A percentile compares a stretch with the other conserved stretches of the same genome.
Conservation (phyloP, 2,113 vertebrate genomes). For the Odocoileus hemionus region DNA sequence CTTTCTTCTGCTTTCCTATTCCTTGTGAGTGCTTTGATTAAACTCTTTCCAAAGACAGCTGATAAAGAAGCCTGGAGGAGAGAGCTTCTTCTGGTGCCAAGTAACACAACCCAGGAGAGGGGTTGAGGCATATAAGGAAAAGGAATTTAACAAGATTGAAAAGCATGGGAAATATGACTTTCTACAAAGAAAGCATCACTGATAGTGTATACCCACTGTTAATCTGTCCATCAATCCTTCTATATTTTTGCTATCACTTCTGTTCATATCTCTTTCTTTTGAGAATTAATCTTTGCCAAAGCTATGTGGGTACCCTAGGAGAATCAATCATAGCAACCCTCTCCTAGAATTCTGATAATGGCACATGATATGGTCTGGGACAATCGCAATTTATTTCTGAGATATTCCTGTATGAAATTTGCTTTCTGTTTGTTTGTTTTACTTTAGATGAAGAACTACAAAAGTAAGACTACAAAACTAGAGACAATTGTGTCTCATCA, state of each 20-base stretch:
- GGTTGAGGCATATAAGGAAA: background rate
- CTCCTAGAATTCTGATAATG: background rate
- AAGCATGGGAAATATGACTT: background rate
- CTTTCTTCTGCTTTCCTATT: background rate
- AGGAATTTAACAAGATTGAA: background rate
- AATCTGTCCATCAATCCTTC: background rate
- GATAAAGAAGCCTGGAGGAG: too few species aligned
- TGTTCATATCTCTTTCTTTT: background rate
- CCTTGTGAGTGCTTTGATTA: background rate
- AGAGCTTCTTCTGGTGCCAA: rapidly evolving
- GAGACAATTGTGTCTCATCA: background rate
- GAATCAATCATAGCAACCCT: background rate
- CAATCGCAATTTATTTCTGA: background rate
- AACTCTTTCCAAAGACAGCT: background rate
- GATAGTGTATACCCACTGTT: background rate
- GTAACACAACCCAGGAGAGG: background rate
- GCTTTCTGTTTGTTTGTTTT: background rate
- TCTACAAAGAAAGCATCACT: background rate
- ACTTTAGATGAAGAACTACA: background rate
- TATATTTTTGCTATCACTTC: background rate
- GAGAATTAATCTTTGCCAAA: background rate
- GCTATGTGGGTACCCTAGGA: background rate
- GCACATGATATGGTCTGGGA: background rate
- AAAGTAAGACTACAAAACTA: background rate
- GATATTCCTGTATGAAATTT: background rate